These are phyloP conservation scores for Tupaia tana DNA, from an alignment of 2,113 vertebrate genomes.

Conservation along the genomic window DNA sequence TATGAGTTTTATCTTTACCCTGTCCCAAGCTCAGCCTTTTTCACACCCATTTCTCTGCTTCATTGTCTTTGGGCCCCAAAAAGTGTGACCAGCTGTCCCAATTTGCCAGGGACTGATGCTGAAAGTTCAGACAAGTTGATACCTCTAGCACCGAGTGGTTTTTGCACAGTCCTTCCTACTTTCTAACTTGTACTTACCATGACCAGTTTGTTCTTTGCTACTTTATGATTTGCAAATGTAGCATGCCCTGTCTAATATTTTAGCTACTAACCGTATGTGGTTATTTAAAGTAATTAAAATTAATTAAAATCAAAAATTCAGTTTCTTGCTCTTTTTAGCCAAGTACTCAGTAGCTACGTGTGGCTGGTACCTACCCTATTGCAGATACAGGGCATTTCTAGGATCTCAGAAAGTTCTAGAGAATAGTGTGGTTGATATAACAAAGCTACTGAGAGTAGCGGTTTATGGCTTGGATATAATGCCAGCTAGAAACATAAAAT, in stretches of 20 bases:
- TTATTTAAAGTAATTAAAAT: constrained; percentile 35
- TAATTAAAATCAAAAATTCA: constrained; percentile 7
- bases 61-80: background rate
- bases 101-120: background rate
- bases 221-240: background rate
- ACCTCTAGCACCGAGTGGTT: background rate
- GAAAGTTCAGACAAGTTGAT: background rate
- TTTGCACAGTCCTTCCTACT: background rate
- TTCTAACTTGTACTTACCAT: background rate
- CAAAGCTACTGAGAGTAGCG: background rate
- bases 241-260: background rate
- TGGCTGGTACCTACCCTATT: background rate
- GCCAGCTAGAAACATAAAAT: constrained; percentile 14
- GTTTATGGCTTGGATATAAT: background rate
- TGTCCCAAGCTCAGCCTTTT: background rate
- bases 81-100: background rate
- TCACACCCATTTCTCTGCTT: background rate
- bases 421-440: background rate
- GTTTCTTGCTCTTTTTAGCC: background rate
- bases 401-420: background rate
- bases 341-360: background rate
- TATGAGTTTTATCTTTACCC: background rate
- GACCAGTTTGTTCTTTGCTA: background rate
- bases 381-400: background rate
- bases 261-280: background rate